These are phyloP conservation scores for Ectemnius continuus DNA, from an alignment of 2,888 invertebrate genomes.

Conservation along the genomic window DNA sequence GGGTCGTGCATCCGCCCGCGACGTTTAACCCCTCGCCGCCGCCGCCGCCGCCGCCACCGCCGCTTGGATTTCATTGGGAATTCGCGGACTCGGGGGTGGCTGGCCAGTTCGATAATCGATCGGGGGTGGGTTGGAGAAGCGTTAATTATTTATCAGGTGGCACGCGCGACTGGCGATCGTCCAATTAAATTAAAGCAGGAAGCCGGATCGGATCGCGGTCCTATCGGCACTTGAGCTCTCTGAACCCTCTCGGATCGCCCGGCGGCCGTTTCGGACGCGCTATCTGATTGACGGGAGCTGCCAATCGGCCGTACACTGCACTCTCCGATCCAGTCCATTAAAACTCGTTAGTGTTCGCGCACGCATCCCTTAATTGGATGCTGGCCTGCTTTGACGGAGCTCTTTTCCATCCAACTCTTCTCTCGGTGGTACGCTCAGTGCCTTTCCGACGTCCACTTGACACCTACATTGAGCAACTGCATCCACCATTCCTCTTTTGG, in stretches of 20 bases:
- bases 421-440: no score
- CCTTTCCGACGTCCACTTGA: no score
- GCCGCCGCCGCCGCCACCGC: no score
- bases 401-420: conserved; percentile 3
- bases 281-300: conserved; percentile 64
- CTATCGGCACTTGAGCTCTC: conserved; percentile 63
- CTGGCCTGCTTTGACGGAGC: conserved; percentile 32
- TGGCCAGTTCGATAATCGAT: conserved; percentile 61
- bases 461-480: no score
- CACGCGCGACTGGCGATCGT: conserved; percentile 67
- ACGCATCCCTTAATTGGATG: conserved; percentile 56
- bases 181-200: conserved; percentile 68
- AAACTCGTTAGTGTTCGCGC: conserved; percentile 56
- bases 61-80: background rate
- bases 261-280: conserved; percentile 44
- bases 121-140: conserved; percentile 52
- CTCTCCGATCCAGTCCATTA: conserved; percentile 60
- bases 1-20: conserved; percentile 2
- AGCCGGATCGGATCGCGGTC: conserved; percentile 56
- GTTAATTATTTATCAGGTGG: conserved; percentile 68
- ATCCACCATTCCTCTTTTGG: no score
- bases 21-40: background rate
- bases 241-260: conserved; percentile 23
- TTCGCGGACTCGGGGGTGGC: background rate
- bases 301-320: conserved; percentile 53